A percentile compares a stretch with the other conserved stretches of the same genome.
Conservation (phyloP, 2,113 vertebrate species). For the Syngnathus typhle region DNA sequence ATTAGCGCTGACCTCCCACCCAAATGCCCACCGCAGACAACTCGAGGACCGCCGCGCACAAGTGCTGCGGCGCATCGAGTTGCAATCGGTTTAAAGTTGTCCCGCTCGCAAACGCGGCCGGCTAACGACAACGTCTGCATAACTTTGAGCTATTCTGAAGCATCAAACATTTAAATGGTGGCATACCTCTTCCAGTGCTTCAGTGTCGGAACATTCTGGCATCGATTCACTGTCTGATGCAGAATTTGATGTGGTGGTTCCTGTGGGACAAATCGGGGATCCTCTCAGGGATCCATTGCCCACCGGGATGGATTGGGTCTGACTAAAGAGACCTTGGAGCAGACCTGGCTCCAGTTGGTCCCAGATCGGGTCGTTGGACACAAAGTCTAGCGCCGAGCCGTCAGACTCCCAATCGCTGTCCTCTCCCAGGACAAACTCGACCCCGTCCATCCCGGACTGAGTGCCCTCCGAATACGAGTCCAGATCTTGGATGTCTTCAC, state of each 20-base stretch:
- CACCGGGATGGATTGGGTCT: constrained; percentile 22
- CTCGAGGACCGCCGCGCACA: not conserved
- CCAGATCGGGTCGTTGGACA: constrained; percentile 55
- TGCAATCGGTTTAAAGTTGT: constrained; percentile 49
- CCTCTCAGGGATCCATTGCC: constrained; percentile 8
- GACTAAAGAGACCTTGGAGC: constrained; percentile 63
- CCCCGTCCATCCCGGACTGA: constrained; percentile 67
- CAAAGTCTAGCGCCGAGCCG: constrained; percentile 54
- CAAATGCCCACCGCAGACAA: constrained; percentile 8
- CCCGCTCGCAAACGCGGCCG: constrained; percentile 46
- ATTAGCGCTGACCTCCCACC: constrained; percentile 24
- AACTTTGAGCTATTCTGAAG: constrained; percentile 26
- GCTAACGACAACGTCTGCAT: constrained; percentile 58
- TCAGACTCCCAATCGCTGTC: constrained; percentile 78
- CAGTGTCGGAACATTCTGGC: constrained; percentile 4
- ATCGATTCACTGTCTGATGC: constrained; percentile 29
- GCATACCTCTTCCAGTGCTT: constrained; percentile 55
- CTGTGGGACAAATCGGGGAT: constrained; percentile 5
- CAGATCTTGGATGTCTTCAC: constrained; percentile 61
- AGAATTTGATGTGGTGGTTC: constrained; percentile 19
- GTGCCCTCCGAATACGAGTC: constrained; percentile 72
- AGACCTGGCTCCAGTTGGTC: constrained; percentile 69
- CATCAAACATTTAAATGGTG: not conserved
- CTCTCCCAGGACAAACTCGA: constrained; percentile 66
- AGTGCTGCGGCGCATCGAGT: constrained; percentile 41